Evolutionary conservation across 2,888 invertebrate genomes (phyloP), one percentile per base, ranked within the genome.

Genomic region (Clepsis dumicolana): DNA sequence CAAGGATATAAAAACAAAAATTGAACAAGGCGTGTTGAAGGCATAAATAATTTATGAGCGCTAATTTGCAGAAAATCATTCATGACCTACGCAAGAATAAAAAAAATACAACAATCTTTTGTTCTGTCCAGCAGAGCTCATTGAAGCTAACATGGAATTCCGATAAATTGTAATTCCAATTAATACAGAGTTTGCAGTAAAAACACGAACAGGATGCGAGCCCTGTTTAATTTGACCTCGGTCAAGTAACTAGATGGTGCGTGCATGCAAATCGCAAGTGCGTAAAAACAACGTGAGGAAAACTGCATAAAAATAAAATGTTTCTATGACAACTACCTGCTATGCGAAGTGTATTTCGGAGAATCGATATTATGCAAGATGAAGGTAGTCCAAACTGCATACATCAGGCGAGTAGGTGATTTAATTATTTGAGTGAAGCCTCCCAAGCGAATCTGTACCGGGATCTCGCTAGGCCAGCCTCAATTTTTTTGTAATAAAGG

Each of bases 141-240:
- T 48, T 60, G 25, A 2, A n/a, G 44, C 16, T 4, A 57, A 35
- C 10, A 25, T 41, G 25, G 21, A 10, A 48, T 16, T 21, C 32
- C 24, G 44, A n/a, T 32, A 18, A 18, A 57, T 65, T 50, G 18
- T 25, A 64, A 50, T 56, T 29, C 4, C 4, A 29, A 64, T 64
- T 14, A 10, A 24, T 18, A 24, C n/a, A 4, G 14, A 38, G 16
- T 29, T 29, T 48, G 29, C 7, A 14, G 18, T 21, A 60, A 60
- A 44, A 60, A 60, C 60, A 48, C 41, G 57, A 41, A 59, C 60
- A 60, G 60, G 60, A 60, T 60, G 29, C 29, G 18, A 29, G 44
- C 16, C 41, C 41, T 18, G 21, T 12, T 60, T 60, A 48, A 14
- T 29, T 27, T 32, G 18, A 16, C 60, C 60, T 48, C 60, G 44